Percentiles rank a stretch among this genome's conserved stretches.
These are phyloP conservation scores for Pseudochromis fuscus DNA, from an alignment of 2,797 vertebrate species.

Conservation along the genomic window DNA sequence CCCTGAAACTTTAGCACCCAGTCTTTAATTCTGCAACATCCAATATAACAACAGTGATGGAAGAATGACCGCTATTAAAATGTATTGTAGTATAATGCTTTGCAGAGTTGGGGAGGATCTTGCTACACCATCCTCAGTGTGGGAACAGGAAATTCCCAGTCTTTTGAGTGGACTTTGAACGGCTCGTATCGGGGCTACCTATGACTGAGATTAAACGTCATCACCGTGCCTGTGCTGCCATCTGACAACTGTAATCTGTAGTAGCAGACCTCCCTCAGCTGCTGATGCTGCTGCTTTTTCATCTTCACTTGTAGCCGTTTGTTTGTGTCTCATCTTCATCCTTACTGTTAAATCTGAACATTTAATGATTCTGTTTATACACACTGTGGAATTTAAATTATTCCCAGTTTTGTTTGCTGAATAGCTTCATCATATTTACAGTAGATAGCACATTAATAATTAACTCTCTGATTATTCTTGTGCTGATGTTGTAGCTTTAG, in stretches of 20 bases:
- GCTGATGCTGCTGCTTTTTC: slow-evolving; percentile 2
- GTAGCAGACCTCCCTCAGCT: slow-evolving; percentile 1
- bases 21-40: not conserved
- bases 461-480: no score
- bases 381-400: not conserved
- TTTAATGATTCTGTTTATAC: not conserved
- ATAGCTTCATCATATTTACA: no score
- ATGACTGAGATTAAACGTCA: slow-evolving; percentile 58
- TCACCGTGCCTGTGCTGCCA: slow-evolving; percentile 16
- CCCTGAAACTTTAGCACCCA: not conserved
- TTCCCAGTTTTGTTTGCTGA: not conserved
- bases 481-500: no score
- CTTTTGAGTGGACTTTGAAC: slow-evolving; percentile 45
- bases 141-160: slow-evolving; percentile 19
- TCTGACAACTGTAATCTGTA: slow-evolving; percentile 31
- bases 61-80: no score
- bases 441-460: no score
- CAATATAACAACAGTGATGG: no score
- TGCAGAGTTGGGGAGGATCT: not conserved
- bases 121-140: not conserved
- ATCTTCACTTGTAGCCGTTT: no score
- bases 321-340: not conserved
- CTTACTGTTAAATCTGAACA: not conserved
- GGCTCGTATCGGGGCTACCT: slow-evolving; percentile 23
- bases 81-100: no score